phyloP scores from a whole-genome alignment of 2,113 vertebrate genomes.

The Oreochromis spilurus region DNA sequence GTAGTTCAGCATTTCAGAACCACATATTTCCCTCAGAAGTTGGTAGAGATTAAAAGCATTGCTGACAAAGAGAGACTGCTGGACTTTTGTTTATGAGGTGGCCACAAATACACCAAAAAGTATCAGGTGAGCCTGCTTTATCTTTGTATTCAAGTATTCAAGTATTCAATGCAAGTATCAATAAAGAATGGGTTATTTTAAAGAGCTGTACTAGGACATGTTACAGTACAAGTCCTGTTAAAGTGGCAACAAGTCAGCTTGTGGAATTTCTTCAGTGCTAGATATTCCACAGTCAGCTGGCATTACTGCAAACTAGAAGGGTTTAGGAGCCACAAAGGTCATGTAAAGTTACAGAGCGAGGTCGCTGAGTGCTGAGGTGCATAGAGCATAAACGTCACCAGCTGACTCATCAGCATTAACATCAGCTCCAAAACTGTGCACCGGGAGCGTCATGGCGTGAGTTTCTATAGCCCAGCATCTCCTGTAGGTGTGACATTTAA shows the following conservation, averaged over 20 bases:
- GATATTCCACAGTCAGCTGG: background rate
- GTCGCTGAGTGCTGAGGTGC: background rate
- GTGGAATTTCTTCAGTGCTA: background rate
- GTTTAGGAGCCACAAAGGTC: background rate
- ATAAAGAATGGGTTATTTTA: background rate
- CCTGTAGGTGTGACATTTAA: accelerated
- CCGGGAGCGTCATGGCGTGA: background rate
- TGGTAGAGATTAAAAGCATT: background rate
- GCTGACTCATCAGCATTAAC: background rate
- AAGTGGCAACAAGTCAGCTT: background rate
- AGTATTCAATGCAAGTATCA: background rate
- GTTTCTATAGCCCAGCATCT: accelerated
- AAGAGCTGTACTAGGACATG: background rate
- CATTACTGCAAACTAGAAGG: accelerated
- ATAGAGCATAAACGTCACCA: accelerated
- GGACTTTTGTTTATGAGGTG: background rate
- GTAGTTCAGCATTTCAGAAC: accelerated
- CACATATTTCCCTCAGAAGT: accelerated
- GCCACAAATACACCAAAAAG: background rate
- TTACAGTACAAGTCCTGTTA: background rate
- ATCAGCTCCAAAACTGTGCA: background rate
- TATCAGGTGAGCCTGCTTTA: background rate
- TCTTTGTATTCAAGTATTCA: background rate
- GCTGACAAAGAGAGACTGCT: accelerated
- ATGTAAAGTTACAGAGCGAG: background rate